Evolutionary conservation across 2,888 invertebrate genomes (phyloP), one percentile per base, ranked within the genome.

Genomic region (Sinodicranocentrus sp.): DNA sequence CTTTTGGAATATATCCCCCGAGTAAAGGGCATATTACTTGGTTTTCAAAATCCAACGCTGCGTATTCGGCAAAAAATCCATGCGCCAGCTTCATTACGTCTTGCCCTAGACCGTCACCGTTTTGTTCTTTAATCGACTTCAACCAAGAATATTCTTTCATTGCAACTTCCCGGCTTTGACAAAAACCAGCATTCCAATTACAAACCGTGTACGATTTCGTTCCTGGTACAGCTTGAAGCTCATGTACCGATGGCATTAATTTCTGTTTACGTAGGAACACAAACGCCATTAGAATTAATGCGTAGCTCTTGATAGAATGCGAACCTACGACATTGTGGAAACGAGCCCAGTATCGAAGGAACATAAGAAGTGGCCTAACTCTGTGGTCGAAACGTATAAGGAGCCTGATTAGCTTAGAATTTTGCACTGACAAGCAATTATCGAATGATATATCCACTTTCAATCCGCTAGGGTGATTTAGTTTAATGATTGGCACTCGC

Each of bases 271-370:
- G 59, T 0, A 82, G 63, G 15, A 33, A 75, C 1, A 70, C 70
- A 26, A 82, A 76, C 0, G 70, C 26, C 75, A 82, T 68, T 25
- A 82, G 25, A n/a, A 68, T 67, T 2, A 82, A 43, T 1, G 75
- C 82, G 26, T 82, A 82, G 23, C 68, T 75, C 39, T 82, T 82
- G 10, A 82, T 57, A 5, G 70, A 57, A 3, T 76, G 54, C 0
- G 82, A 48, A 8, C 82, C 82, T 15, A 82, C 67, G 1, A 82
- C n/a, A 21, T 76, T 70, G 23, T 82, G 75, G 25, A 67, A 82
- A 2, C 70, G 57, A 2, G 82, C 82, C 82, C 82, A 82, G 39
- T 82, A 82, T 0, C 70, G 44, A 6, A 82, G 82, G n/a, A 82
- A 61, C 10, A 70, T 48, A 6, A 82, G n/a, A 0, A 82, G 54